These are phyloP conservation scores for Meghimatium bilineatum DNA, from an alignment of 2,888 invertebrate species.

Conservation along the genomic window DNA sequence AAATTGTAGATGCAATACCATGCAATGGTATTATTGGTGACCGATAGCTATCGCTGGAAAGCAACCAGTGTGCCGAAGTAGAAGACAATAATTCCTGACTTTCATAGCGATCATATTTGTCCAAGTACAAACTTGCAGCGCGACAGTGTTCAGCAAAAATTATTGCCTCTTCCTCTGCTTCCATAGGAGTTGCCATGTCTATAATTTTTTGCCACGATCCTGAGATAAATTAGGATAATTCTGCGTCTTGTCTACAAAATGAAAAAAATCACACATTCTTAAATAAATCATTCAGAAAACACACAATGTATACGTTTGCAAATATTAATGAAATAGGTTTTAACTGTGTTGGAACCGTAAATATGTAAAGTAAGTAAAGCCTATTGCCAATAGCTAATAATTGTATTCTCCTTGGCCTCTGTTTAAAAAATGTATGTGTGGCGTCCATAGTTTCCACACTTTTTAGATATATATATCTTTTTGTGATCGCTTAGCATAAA, in stretches of 20 bases:
- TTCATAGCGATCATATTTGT: conserved; percentile 75
- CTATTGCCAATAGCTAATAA: neutral
- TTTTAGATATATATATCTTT: no score
- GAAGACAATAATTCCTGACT: conserved; percentile 74
- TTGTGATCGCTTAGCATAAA: no score
- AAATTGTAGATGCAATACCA: conserved; percentile 64
- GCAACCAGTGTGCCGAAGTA: conserved; percentile 72
- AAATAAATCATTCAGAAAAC: no score
- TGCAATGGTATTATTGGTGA: conserved; percentile 74
- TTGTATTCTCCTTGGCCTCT: neutral
- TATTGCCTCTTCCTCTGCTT: conserved; percentile 45
- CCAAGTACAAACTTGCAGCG: conserved; percentile 66
- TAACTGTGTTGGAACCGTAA: no score
- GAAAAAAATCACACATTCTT: no score
- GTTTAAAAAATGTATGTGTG: neutral
- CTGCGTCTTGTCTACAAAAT: no score
- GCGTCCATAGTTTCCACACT: conserved; percentile 37
- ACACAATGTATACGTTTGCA: no score
- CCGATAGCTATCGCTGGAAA: conserved; percentile 74
- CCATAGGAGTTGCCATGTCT: no score
- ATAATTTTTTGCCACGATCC: no score
- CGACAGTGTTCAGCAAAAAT: conserved; percentile 47
- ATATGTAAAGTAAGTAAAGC: no score
- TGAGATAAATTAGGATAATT: no score
- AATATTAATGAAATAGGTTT: no score